phyloP scores from a whole-genome alignment of 2,113 vertebrate species.

The Upupa epops region DNA sequence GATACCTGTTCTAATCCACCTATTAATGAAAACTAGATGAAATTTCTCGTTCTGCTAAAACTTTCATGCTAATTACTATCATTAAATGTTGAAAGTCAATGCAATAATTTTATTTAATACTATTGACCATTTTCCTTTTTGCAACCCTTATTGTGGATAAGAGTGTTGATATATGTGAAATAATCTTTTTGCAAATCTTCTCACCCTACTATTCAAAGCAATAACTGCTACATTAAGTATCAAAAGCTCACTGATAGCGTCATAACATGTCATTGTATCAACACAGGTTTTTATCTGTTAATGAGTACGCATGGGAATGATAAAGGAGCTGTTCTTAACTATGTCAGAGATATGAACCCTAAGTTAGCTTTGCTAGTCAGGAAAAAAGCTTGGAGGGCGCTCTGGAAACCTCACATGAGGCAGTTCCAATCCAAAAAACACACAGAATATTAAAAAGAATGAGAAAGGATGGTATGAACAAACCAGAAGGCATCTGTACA shows the following conservation, averaged over 20 bases:
- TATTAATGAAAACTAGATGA: not conserved
- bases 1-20: not conserved
- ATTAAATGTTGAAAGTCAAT: not conserved
- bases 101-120: not conserved
- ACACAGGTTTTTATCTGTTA: not conserved
- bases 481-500: not conserved
- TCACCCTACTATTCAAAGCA: not conserved
- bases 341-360: not conserved
- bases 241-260: not conserved
- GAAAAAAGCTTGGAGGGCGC: not conserved
- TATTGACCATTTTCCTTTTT: not conserved
- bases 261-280: not conserved
- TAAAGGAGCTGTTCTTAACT: not conserved
- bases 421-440: not conserved
- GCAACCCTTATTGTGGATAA: not conserved
- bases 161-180: not conserved
- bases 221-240: not conserved
- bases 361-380: not conserved
- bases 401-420: not conserved
- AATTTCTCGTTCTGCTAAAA: constrained; percentile 1
- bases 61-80: not conserved
- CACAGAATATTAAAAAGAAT: not conserved
- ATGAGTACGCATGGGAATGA: not conserved
- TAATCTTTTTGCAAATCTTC: not conserved
- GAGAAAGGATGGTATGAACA: not conserved